Conservation (phyloP, 2,113 vertebrate species). For the Pristiophorus japonicus region DNA sequence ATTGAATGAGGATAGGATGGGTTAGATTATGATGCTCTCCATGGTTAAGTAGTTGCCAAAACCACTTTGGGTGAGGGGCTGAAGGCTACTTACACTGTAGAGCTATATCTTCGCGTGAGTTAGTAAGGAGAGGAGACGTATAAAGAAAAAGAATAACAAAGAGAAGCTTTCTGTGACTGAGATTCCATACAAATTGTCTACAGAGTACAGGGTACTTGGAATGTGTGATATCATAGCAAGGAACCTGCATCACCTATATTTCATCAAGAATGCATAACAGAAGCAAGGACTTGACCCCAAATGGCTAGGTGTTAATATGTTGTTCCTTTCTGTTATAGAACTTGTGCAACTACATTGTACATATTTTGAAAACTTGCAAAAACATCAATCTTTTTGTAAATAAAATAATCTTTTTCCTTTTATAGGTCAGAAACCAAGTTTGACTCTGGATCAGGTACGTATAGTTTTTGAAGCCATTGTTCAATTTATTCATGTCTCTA, state of each 20-base stretch:
- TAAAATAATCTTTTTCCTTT: constrained; percentile 44
- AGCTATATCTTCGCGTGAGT: neutral
- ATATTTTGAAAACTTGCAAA: neutral
- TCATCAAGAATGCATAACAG: neutral
- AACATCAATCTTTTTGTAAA: neutral
- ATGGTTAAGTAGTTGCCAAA: neutral
- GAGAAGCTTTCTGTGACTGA: neutral
- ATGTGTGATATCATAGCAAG: neutral
- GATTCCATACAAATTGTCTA: neutral
- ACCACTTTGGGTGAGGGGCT: neutral
- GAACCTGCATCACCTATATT: neutral
- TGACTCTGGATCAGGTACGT: constrained; percentile 94
- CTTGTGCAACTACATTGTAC: neutral
- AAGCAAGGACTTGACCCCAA: neutral
- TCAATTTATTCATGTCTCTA: constrained; percentile 36
- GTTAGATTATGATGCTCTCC: neutral
- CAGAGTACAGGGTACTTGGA: neutral
- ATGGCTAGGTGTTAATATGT: neutral
- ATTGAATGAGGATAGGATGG: neutral
- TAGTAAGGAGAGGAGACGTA: neutral
- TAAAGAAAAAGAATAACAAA: neutral
- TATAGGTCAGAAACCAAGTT: constrained; percentile 87
- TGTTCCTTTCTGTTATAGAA: neutral
- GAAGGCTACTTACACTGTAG: neutral
- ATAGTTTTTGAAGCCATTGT: constrained; percentile 50